These are phyloP conservation scores for Gnathonemus longibarbis DNA, from an alignment of 2,113 vertebrate species.

Conservation along the genomic window DNA sequence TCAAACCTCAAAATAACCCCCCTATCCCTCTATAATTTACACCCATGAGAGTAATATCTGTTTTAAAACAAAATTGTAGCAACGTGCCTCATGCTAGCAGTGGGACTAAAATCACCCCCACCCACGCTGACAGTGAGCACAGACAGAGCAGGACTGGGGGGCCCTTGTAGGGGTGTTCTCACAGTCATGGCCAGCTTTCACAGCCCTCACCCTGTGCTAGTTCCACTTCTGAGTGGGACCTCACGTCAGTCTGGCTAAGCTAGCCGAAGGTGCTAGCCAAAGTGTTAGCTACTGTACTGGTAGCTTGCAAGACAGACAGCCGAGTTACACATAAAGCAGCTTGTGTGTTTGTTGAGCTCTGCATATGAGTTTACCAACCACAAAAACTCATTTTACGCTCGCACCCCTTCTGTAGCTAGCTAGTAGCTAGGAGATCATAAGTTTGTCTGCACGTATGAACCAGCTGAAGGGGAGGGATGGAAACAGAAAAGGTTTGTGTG, in stretches of 20 bases:
- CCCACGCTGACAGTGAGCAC: neutral
- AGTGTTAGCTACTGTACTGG: neutral
- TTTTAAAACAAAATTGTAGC: neutral
- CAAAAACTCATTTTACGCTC: neutral
- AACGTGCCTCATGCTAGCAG: neutral
- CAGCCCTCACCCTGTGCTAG: neutral
- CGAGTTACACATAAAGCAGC: neutral
- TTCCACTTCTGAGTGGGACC: neutral
- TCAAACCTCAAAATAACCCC: neutral
- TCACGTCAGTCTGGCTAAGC: neutral
- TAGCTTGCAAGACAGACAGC: neutral
- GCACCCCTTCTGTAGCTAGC: neutral
- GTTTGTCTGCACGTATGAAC: neutral
- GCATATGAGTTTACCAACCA: neutral
- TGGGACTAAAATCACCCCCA: neutral
- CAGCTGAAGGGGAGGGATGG: neutral
- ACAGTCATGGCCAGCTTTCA: neutral
- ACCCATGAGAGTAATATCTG: neutral
- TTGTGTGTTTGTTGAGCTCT: neutral
- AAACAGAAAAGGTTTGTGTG: neutral
- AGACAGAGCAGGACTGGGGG: neutral
- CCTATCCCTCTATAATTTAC: neutral
- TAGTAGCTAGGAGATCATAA: neutral
- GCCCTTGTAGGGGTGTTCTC: neutral
- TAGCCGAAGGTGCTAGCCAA: neutral